A percentile compares a stretch with the other conserved stretches of the same genome.
phyloP scores from a whole-genome alignment of 2,888 invertebrate genomes.

The Erynnis tages region DNA sequence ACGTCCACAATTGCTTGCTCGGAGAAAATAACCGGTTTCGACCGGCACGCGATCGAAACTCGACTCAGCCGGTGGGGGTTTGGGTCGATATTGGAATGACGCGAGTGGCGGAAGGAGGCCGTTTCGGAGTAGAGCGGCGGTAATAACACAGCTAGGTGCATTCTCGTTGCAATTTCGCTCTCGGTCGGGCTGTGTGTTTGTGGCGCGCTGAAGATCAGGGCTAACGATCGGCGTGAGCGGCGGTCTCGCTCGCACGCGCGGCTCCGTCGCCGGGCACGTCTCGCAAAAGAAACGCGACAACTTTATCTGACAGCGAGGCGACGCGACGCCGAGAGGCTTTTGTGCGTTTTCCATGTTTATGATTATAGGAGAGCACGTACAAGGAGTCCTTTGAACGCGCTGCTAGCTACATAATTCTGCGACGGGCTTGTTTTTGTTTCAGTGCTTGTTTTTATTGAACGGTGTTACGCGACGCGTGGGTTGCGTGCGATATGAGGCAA shows the following conservation, averaged over 20 bases:
- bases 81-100: slow-evolving; percentile 45
- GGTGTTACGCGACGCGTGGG: slow-evolving; percentile 34
- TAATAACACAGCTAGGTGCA: slow-evolving; percentile 81
- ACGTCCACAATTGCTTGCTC: slow-evolving; percentile 73
- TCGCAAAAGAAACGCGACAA: slow-evolving; percentile 78
- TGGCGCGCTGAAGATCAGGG: slow-evolving; percentile 82
- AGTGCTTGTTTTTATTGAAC: slow-evolving; percentile 50
- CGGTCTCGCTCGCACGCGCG: slow-evolving; percentile 57
- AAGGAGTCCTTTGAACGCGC: slow-evolving; percentile 75
- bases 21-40: slow-evolving; percentile 70
- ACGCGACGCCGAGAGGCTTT: slow-evolving; percentile 76
- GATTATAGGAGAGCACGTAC: slow-evolving; percentile 78
- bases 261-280: slow-evolving; percentile 43
- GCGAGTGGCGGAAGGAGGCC: slow-evolving; percentile 53
- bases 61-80: slow-evolving; percentile 43
- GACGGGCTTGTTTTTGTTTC: slow-evolving; percentile 66
- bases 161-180: slow-evolving; percentile 81
- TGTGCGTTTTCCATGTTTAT: slow-evolving; percentile 81
- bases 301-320: slow-evolving; percentile 78
- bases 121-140: slow-evolving; percentile 61
- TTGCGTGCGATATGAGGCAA: slow-evolving; percentile 34
- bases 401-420: slow-evolving; percentile 62
- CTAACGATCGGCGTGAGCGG: slow-evolving; percentile 75
- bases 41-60: slow-evolving; percentile 41
- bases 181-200: slow-evolving; percentile 81